Conservation (phyloP, 2,113 vertebrate species). For the Rhipidura dahli region DNA sequence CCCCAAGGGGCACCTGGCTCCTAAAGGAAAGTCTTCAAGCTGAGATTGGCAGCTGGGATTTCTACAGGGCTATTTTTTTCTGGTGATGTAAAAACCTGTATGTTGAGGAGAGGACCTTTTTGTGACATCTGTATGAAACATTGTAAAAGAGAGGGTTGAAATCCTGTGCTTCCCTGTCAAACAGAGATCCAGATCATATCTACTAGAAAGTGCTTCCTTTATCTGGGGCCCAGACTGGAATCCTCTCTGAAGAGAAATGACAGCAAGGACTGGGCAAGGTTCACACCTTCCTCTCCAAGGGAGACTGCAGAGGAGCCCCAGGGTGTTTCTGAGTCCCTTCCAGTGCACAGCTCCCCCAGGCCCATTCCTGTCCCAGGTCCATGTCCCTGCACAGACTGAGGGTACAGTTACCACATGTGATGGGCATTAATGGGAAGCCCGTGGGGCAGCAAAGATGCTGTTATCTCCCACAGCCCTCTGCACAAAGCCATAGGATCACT, state of each 20-base stretch:
- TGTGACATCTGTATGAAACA: not conserved
- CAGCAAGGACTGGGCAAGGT: not conserved
- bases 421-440: not conserved
- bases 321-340: not conserved
- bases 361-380: not conserved
- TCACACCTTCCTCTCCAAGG: not conserved
- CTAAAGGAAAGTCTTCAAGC: not conserved
- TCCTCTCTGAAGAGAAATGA: not conserved
- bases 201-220: not conserved
- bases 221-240: not conserved
- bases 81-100: not conserved
- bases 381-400: not conserved
- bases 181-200: not conserved
- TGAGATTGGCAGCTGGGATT: not conserved
- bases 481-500: not conserved
- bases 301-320: not conserved
- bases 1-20: accelerated
- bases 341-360: not conserved
- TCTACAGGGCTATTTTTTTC: not conserved
- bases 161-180: not conserved
- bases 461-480: not conserved
- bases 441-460: not conserved
- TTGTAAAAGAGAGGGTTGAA: not conserved
- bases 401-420: accelerated
- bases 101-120: not conserved